phyloP scores from a whole-genome alignment of 1,140 invertebrate genomes.

The Drosophila subobscura region DNA sequence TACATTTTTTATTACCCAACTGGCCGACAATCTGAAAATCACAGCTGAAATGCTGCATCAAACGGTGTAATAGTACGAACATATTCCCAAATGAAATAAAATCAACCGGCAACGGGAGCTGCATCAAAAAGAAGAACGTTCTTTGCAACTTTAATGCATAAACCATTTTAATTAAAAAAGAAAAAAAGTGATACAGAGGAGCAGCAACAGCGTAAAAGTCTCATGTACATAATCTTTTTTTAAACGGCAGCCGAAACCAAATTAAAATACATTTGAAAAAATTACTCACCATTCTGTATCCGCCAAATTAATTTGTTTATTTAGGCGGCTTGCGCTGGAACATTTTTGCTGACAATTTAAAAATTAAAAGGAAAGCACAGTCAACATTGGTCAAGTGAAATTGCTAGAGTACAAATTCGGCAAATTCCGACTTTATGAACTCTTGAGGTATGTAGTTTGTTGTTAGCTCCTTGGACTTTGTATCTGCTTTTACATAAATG shows the following conservation, averaged over 20 bases:
- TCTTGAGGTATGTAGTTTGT: no score
- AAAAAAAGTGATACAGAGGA: slow-evolving; percentile 7
- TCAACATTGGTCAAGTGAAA: not conserved
- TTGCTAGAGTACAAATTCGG: no score
- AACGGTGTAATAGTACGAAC: slow-evolving; percentile 26
- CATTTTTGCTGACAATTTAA: slow-evolving; percentile 39
- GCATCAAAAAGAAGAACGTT: slow-evolving; percentile 23
- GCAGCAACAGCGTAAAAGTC: slow-evolving; percentile 40
- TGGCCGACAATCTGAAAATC: slow-evolving; percentile 54
- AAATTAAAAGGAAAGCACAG: slow-evolving; percentile 15
- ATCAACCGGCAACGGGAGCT: slow-evolving; percentile 5
- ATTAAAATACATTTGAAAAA: slow-evolving; percentile 20
- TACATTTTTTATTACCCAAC: slow-evolving; percentile 60
- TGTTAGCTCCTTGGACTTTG: no score
- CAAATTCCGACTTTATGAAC: no score
- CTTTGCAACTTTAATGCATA: slow-evolving; percentile 48
- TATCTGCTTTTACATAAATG: not conserved
- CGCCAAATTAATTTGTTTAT: slow-evolving; percentile 76
- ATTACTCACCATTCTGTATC: slow-evolving; percentile 33
- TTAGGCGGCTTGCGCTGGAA: slow-evolving; percentile 47
- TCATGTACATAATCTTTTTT: slow-evolving; percentile 71
- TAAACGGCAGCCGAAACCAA: slow-evolving; percentile 36
- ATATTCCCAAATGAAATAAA: slow-evolving; percentile 35
- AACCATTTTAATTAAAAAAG: slow-evolving; percentile 75
- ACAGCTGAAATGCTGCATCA: slow-evolving; percentile 49